Percentiles rank a stretch among this genome's conserved stretches.
Conservation (phyloP, 2,888 invertebrate species). For the Lydus trimaculatus region DNA sequence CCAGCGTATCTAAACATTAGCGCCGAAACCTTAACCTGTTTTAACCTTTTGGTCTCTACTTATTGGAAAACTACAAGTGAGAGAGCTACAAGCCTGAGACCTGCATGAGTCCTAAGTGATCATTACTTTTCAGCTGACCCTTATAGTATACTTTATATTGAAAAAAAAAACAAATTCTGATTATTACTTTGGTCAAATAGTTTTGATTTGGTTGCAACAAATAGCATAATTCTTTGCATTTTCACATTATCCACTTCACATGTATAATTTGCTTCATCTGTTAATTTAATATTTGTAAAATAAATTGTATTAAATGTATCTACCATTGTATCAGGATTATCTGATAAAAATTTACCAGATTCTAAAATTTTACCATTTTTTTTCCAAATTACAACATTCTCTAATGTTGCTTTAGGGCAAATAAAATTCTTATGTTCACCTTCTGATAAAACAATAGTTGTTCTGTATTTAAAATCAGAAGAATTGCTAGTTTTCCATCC, state of each 20-base stretch:
- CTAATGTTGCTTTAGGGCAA: constrained; percentile 65
- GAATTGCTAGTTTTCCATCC: constrained; percentile 60
- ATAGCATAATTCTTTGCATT: constrained; percentile 64
- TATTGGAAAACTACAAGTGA: too few relatives aligned
- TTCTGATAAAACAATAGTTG: constrained; percentile 63
- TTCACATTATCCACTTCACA: constrained; percentile 70
- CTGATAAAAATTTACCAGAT: constrained; percentile 57
- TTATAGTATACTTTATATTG: too few relatives aligned
- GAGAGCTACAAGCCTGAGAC: too few relatives aligned
- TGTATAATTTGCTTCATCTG: constrained; percentile 74
- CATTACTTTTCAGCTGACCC: too few relatives aligned
- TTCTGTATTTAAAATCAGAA: constrained; percentile 61
- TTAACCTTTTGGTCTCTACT: too few relatives aligned
- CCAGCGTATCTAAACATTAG: too few relatives aligned
- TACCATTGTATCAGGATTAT: constrained; percentile 62
- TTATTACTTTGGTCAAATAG: constrained; percentile 64
- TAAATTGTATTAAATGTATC: constrained; percentile 67
- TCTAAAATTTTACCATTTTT: constrained; percentile 62
- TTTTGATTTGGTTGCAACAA: constrained; percentile 63
- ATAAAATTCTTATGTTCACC: constrained; percentile 64
- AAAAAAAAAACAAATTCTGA: too few relatives aligned
- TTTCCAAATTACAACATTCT: constrained; percentile 65
- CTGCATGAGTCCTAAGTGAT: too few relatives aligned
- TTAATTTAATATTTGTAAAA: constrained; percentile 65
- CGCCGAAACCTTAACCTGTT: too few relatives aligned